Percentiles rank a stretch among this genome's conserved stretches.
phyloP scores from a whole-genome alignment of 2,888 invertebrate species.

The Cremastinae sp. region DNA sequence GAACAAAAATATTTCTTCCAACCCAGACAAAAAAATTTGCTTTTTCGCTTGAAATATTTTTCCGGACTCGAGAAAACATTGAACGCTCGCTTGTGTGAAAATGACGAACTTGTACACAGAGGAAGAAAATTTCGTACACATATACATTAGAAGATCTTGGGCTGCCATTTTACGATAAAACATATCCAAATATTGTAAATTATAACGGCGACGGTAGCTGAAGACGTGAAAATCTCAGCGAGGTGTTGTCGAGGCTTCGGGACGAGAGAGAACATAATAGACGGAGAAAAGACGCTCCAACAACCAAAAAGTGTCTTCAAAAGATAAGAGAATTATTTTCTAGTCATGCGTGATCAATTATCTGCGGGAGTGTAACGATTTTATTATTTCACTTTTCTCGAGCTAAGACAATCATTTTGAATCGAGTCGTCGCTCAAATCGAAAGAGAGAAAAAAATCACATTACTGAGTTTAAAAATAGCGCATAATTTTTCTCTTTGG shows the following conservation, averaged over 20 bases:
- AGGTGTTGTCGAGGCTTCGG: conserved; percentile 4
- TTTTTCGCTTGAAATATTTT: neutral
- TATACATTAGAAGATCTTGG: conserved; percentile 24
- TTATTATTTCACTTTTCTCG: conserved; percentile 23
- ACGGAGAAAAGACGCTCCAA: no score
- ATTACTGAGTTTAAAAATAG: no score
- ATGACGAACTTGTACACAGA: conserved; percentile 13
- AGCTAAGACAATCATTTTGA: conserved; percentile 43
- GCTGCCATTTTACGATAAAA: conserved; percentile 36
- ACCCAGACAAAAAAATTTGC: neutral
- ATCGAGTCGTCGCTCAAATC: conserved; percentile 20
- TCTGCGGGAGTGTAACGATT: conserved; percentile 32
- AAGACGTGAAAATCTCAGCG: conserved; percentile 36
- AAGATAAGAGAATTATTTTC: conserved; percentile 57
- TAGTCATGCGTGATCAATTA: conserved; percentile 44
- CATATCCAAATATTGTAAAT: conserved; percentile 35
- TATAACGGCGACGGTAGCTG: conserved; percentile 36
- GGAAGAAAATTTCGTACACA: conserved; percentile 22
- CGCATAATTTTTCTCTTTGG: neutral
- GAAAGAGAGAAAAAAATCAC: neutral
- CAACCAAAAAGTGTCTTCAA: conserved; percentile 37
- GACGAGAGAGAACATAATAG: no score
- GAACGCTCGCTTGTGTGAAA: neutral
- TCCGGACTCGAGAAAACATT: neutral
- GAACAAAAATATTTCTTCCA: no score